Evolutionary conservation across 2,797 vertebrate genomes (phyloP), one percentile per base, ranked within the genome.

Genomic region (Chrysocyon brachyurus): DNA sequence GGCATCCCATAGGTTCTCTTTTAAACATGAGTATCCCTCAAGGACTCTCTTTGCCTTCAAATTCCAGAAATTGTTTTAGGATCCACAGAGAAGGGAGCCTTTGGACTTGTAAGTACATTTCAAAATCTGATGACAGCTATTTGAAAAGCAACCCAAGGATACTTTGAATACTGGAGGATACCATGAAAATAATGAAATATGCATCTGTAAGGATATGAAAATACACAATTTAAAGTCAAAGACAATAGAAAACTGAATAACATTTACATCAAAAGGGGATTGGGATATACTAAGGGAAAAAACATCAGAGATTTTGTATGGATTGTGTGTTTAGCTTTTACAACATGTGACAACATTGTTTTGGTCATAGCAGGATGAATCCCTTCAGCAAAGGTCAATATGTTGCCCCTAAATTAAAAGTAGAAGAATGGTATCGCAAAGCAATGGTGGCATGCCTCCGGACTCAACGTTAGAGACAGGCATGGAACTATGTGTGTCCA

Each of bases 141-240:
- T 91, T 75, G 63, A 91, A 83, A 90, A 86, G 5, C 46, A 19
- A 49, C 61, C 95, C 73, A 66, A 40, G n/a, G 68, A 94, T 64
- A 84, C 11, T 22, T 61, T 61, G 4, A 57, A 66, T 56, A 81
- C 0, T 1, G 10, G 16, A 3, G 6, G 21, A n/a, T 12, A 17
- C 61, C 9, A 72, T 1, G 68, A 57, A 87, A 36, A 22, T 49
- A 10, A 64, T 73, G 40, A 91, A 79, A 84, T 81, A 26, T 0
- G 10, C 14, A 11, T 6, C 49, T 59, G n/a, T 90, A 86, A 73
- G 63, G 31, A 94, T 12, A 78, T 57, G 63, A 36, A 90, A 81
- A 64, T 26, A 59, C 68, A 17, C 2, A 57, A 72, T 36, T 64
- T 83, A 77, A 95, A 64, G 84, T 77, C 16, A 90, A 26, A 52